These are phyloP conservation scores for Pogona vitticeps DNA, from an alignment of 2,113 vertebrate genomes.

Conservation along the genomic window DNA sequence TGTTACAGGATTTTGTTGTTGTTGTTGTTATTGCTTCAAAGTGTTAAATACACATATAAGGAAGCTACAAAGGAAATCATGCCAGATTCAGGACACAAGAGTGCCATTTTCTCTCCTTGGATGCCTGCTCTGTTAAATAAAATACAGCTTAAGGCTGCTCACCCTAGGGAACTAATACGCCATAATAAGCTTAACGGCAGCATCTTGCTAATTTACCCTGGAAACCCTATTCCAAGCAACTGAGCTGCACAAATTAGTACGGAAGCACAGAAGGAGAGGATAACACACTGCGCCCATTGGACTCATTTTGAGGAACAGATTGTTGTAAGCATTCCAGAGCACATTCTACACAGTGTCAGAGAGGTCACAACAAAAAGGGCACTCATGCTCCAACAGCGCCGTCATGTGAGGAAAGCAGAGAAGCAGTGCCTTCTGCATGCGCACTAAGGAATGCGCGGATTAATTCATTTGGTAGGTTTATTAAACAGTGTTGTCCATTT, in stretches of 20 bases:
- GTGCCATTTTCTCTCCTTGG: not conserved
- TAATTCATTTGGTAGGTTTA: not conserved
- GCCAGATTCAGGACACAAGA: not conserved
- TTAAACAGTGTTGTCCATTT: not conserved
- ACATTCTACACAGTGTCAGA: rapidly evolving
- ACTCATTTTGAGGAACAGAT: not conserved
- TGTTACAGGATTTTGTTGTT: too few species aligned
- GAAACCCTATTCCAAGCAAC: slow-evolving; percentile 32
- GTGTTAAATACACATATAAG: slow-evolving; percentile 2
- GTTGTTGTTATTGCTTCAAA: not conserved
- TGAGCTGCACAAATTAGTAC: slow-evolving; percentile 42
- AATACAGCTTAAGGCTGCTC: slow-evolving; percentile 33
- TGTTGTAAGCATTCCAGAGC: not conserved
- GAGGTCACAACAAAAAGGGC: not conserved
- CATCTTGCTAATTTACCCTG: slow-evolving; percentile 53
- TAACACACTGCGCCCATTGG: not conserved
- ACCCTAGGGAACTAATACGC: slow-evolving; percentile 35
- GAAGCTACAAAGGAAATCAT: not conserved
- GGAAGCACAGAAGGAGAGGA: not conserved
- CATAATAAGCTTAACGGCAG: slow-evolving; percentile 54
- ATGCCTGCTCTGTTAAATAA: slow-evolving; percentile 33
- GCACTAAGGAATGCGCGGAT: not conserved
- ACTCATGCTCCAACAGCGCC: not conserved
- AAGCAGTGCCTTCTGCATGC: not conserved
- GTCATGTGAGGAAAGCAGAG: not conserved